phyloP scores from a whole-genome alignment of 2,797 vertebrate genomes.

The Cossypha polioptera region DNA sequence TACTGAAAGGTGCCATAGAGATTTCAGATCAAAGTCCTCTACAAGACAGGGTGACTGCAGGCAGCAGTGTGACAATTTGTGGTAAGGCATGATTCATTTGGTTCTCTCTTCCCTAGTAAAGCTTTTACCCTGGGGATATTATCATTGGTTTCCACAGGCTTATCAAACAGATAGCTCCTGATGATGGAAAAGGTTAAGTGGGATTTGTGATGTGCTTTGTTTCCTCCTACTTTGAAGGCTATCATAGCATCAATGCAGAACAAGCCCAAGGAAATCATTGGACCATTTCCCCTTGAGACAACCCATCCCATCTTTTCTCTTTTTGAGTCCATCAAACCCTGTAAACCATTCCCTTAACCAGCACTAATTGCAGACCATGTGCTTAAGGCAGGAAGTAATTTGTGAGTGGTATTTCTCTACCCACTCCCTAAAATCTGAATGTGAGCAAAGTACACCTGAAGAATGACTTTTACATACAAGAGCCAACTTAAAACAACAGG shows the following conservation, averaged over 20 bases:
- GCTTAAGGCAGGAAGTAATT: not conserved
- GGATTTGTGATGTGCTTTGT: not conserved
- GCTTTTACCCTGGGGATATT: not conserved
- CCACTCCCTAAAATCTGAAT: not conserved
- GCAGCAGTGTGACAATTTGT: not conserved
- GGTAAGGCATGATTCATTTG: not conserved
- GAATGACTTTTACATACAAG: not conserved
- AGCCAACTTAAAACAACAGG: not conserved
- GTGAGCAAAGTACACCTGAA: constrained; percentile 21
- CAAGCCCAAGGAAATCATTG: not conserved
- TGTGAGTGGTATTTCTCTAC: not conserved
- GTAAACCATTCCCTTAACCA: not conserved
- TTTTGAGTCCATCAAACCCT: not conserved
- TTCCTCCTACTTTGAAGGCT: not conserved
- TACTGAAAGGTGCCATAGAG: not conserved
- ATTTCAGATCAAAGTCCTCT: not conserved
- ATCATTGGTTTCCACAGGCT: not conserved
- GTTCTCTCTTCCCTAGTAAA: not conserved
- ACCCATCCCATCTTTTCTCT: not conserved
- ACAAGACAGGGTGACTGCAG: not conserved
- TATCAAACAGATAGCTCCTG: not conserved
- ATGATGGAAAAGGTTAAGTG: not conserved
- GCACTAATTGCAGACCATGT: not conserved
- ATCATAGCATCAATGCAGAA: not conserved
- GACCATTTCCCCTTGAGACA: not conserved